Evolutionary conservation across 64 coral and sea anemone genomes (phyloP), one percentile per base, ranked within the genome.

Genomic region (Pocillopora verrucosa): DNA sequence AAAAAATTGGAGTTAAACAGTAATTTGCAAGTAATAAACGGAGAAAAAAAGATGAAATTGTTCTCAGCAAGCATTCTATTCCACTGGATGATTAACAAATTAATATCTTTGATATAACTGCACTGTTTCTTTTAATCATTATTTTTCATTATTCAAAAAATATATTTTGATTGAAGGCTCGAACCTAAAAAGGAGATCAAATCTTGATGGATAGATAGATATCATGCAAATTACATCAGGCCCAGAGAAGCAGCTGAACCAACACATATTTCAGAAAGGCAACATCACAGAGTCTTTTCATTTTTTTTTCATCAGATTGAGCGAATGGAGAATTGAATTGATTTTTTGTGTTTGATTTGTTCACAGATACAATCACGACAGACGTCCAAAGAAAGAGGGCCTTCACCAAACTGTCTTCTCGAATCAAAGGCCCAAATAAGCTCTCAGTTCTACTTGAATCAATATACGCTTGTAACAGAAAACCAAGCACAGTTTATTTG

Each of bases 151-250:
- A n/a, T n/a, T n/a, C n/a, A 10, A 24, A 24, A 20, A n/a, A 6
- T 70, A 11, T 70, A 9, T 30, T 70, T 70, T 70, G 11, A 24
- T 70, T 70, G 67, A 70, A 25, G 11, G 5, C n/a, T 24, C n/a
- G 20, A 24, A 5, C 10, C 67, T 70, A 5, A n/a, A 70, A 24
- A 70, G 22, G 9, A 22, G 67, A 70, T 70, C 22, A 70, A 24
- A 25, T 70, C 67, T 51, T 51, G 7, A 4, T 51, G 22, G 11
- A 70, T 67, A 5, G 22, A 25, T 68, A 22, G 65, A 22, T 68
- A 68, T 70, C 67, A 70, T 70, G 67, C 67, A 70, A 70, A 70
- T 70, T 70, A 70, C 25, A 20, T 25, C 67, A 70, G 67, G 22
- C 67, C 61, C 16, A 17, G 20, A 5, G 5, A 69, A 24, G 20